Base-by-base conservation (phyloP, 2,888 invertebrate genomes). In the Nesidiocoris tenuis region DNA sequence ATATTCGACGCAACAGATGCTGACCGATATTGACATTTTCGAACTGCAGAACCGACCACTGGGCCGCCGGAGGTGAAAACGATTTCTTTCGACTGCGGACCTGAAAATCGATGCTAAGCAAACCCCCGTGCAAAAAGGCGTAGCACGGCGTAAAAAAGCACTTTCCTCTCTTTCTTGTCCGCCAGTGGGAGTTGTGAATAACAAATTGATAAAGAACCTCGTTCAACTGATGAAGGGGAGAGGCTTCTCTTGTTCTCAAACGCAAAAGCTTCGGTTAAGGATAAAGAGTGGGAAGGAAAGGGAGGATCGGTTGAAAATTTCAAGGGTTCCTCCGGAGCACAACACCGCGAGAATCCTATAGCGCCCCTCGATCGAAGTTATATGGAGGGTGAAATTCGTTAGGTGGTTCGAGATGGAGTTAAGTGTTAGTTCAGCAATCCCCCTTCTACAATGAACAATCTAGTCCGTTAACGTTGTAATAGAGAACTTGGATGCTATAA, bases 291-390 rank as follows among this genome's bases (percentile, higher is more conserved):
- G 23, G 68, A 9, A 55, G 12, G 24, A 39, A 3, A n/a, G 65
- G 65, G 12, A 12, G 39, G 39, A 39, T 39, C 12, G 39, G 39
- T 39, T 25, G 65, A 65, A 39, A 65, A 65, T 70, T 70, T 57
- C 59, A 59, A 54, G 67, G 56, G 55, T 68, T 56, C 23, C 68
- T 64, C 25, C 39, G 12, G 39, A 39, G 39, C 39, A 39, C 39
- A n/a, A n/a, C n/a, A 39, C 39, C 39, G 12, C 39, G 39, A 55
- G 57, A 57, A 70, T 70, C 57, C 70, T 56, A 70, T 70, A 59
- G 70, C 17, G 25, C n/a, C 23, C 59, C 70, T 70, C 59, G 70
- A 70, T 70, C 70, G 70, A 70, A 70, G 70, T 70, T 70, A 70
- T 70, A 70, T 70, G 57, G 70, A 70, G 70, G 70, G 70, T 70